Conservation (phyloP, 2,888 invertebrate species). For the Thecocarcelia acutangulata region DNA sequence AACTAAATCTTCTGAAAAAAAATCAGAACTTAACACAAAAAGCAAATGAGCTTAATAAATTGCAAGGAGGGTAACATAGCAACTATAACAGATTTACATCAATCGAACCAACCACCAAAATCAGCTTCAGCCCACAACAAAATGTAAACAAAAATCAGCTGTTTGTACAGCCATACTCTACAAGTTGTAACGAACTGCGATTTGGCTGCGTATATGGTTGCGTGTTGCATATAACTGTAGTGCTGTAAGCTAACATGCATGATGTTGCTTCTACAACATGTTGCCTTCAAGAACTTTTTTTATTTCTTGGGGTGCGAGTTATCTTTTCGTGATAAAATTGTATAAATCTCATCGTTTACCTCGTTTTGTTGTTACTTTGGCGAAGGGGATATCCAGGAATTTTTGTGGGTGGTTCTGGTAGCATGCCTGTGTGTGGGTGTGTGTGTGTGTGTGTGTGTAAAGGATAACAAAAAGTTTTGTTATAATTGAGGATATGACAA, state of each 20-base stretch:
- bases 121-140: constrained; percentile 1
- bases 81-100: constrained; percentile 34
- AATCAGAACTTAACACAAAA: constrained; percentile 7
- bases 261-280: constrained; percentile 40
- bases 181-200: background rate
- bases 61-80: constrained; percentile 22
- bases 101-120: constrained; percentile 14
- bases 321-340: constrained; percentile 23
- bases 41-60: constrained; percentile 46
- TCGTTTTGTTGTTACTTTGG: background rate
- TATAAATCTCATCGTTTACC: background rate
- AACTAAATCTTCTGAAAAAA: constrained; percentile 10
- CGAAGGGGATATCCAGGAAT: constrained; percentile 32
- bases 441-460: background rate
- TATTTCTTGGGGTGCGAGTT: constrained; percentile 6
- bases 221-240: constrained; percentile 9
- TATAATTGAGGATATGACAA: constrained; percentile 70
- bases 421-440: background rate
- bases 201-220: background rate
- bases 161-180: constrained; percentile 29
- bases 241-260: constrained; percentile 51
- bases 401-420: background rate
- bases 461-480: constrained; percentile 60
- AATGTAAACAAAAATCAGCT: constrained; percentile 72
- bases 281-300: background rate